These are phyloP conservation scores for Pasiphila rectangulata DNA, from an alignment of 2,888 invertebrate species.

Conservation along the genomic window DNA sequence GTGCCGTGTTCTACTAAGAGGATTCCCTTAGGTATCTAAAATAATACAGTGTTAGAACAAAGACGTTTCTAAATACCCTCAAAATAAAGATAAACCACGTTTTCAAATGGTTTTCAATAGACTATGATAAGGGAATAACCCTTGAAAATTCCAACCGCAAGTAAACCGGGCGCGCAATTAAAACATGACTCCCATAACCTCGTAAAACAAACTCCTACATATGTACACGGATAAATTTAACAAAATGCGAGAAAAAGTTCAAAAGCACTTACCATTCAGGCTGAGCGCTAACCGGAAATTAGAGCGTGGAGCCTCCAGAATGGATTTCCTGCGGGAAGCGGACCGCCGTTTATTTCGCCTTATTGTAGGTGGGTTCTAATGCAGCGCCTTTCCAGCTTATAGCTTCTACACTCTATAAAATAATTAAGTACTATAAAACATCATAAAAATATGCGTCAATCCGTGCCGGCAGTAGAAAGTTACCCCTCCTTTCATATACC, in stretches of 20 bases:
- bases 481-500: no score
- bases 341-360: conserved; percentile 48
- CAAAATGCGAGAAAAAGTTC: conserved; percentile 30
- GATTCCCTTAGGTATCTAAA: no score
- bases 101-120: no score
- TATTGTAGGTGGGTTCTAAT: conserved; percentile 43
- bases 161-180: not conserved
- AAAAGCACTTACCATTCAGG: conserved; percentile 43
- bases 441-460: no score
- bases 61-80: no score
- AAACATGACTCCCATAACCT: not conserved
- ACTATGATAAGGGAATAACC: no score
- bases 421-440: no score
- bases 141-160: not conserved
- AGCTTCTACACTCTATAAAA: no score
- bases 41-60: no score
- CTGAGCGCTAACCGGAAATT: conserved; percentile 52
- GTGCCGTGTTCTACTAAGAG: no score
- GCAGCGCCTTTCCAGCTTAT: conserved; percentile 18
- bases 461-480: no score
- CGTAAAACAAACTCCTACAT: conserved; percentile 1
- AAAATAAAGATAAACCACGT: no score
- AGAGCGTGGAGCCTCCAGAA: conserved; percentile 53
- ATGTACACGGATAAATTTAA: conserved; percentile 12
- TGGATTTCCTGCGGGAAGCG: conserved; percentile 51